Percentiles rank a stretch among this genome's conserved stretches.
These are phyloP conservation scores for Caenorhabditis tropicalis DNA, from an alignment of 1,140 invertebrate species.

Conservation along the genomic window DNA sequence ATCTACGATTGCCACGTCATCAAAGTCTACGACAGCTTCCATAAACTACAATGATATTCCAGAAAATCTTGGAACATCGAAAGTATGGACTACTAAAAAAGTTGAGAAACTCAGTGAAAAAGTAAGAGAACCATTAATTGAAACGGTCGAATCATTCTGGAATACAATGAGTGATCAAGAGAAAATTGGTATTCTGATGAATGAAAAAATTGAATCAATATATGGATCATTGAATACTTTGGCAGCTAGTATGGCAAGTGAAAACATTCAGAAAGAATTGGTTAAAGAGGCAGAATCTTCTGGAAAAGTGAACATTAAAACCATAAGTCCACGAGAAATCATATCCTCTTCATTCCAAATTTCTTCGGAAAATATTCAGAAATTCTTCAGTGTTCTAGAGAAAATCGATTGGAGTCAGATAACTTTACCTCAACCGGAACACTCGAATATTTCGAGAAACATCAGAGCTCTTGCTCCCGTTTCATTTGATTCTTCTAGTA, in stretches of 20 bases:
- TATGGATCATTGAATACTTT: neutral
- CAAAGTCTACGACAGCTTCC: neutral
- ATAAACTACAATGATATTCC: slow-evolving; percentile 6
- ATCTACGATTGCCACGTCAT: neutral
- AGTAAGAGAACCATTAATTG: neutral
- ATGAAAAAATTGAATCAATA: neutral
- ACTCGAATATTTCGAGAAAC: neutral
- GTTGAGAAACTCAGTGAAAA: neutral
- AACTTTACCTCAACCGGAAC: slow-evolving; percentile 11
- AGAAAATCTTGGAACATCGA: neutral
- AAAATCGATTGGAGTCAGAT: slow-evolving; percentile 27
- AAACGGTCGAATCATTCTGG: slow-evolving; percentile 21
- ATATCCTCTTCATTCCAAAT: neutral
- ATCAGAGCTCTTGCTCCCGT: neutral
- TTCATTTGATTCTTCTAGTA: neutral
- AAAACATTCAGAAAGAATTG: neutral
- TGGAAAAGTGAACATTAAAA: neutral
- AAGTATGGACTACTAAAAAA: neutral
- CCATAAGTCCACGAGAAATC: neutral
- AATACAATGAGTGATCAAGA: neutral
- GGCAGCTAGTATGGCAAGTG: neutral
- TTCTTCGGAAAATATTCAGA: neutral
- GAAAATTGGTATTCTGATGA: neutral
- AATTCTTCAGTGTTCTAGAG: neutral
- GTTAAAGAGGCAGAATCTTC: neutral